Evolutionary conservation across 2,113 vertebrate genomes (phyloP).

Genomic region (Cygnus atratus): DNA sequence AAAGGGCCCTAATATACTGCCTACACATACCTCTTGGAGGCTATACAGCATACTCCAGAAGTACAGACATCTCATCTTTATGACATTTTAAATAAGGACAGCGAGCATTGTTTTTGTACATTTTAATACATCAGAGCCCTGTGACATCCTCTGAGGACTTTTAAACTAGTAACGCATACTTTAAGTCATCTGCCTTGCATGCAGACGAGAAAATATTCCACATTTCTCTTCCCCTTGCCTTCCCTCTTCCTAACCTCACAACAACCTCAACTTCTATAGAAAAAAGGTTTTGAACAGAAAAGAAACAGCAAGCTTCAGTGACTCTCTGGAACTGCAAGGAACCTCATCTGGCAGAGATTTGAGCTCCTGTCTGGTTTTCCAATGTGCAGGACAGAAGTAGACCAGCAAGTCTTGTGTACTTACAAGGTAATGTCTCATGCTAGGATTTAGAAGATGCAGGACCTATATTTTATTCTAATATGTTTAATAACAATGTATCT

Average conservation of each 20-base stretch:
- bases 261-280: background rate
- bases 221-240: slow-evolving; percentile 7
- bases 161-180: slow-evolving; percentile 3
- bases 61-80: background rate
- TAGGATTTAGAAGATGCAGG: background rate
- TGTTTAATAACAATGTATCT: background rate
- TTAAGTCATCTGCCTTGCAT: slow-evolving; percentile 23
- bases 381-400: background rate
- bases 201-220: slow-evolving; percentile 33
- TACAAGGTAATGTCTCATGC: background rate
- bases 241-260: background rate
- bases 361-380: background rate
- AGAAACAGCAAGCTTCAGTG: background rate
- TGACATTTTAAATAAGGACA: slow-evolving; percentile 8
- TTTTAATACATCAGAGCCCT: background rate
- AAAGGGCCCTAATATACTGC: background rate
- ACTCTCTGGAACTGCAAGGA: background rate
- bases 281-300: slow-evolving; percentile 17
- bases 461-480: background rate
- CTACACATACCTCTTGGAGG: background rate
- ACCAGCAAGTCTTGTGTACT: background rate
- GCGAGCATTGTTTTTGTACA: background rate
- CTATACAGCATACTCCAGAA: background rate
- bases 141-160: slow-evolving; percentile 36
- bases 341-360: background rate